Base-by-base conservation (phyloP, 2,888 invertebrate species). In the Xestia sexstrigata region DNA sequence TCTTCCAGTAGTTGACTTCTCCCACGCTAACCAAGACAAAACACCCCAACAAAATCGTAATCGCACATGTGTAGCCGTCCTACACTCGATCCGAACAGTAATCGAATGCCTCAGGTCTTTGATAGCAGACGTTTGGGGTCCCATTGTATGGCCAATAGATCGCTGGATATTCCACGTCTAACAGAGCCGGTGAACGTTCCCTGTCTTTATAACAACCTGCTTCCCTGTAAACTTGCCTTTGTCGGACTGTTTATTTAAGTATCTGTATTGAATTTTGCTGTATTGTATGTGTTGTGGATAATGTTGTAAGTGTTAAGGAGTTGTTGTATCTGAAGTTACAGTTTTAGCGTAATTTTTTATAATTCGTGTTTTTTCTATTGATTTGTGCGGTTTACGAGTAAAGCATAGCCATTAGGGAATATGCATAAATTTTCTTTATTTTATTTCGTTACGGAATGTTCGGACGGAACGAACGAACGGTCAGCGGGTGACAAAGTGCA, bases 51-150 rank as follows among this genome's bases (percentile, higher is more conserved):
- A 81, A 68, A 60, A 49, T 85, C 17, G 60, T 63, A 62, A 72
- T 75, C 78, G 80, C 66, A 26, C 66, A 65, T 75, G 76, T 84
- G 83, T 62, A 55, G 45, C 72, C 23, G 7, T 26, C 83, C 45
- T 78, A 45, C 42, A 15, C 42, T 68, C 74, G 62, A 75, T 76
- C 67, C 66, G 62, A 26, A 70, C 84, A 71, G 87, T 86, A 85
- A 85, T 85, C 75, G 87, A 85, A 86, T 86, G 84, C 84, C 84
- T 72, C 77, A 77, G 81, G 87, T 87, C 87, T 85, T 83, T 85
- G 87, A 85, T 79, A 66, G 74, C 72, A 58, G 76, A 81, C 87
- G 87, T 83, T 85, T 81, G 75, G 85, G 73, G 75, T 75, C 66
- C 84, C 75, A 86, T 85, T 85, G 85, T 86, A 66, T 49, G 30